Base-by-base conservation (phyloP, 2,888 invertebrate species). In the Ernsta delagoae region DNA sequence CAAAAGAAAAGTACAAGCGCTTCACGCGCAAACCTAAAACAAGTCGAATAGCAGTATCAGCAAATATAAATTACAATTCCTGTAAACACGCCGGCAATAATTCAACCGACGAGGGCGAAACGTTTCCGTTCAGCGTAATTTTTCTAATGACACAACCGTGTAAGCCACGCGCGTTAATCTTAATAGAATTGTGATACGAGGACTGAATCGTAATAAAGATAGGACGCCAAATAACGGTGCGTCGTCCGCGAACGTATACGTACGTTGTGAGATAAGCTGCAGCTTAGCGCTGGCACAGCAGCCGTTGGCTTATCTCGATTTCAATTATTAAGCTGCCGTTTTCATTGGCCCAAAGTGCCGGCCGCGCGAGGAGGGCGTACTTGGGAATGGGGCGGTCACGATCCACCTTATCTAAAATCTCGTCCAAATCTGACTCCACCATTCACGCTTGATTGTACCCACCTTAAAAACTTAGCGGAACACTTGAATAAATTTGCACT, bases 251-350 rank as follows among this genome's bases (percentile, higher is more conserved):
- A 84, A 83, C 87, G 85, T 87, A 87, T 86, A 86, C 87, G 87
- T 88, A 85, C 85, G 83, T 83, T 83, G 83, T 84, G 78, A 88
- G 91, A 92, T 92, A 92, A 92, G 87, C 89, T 84, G 78, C 77
- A 85, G 88, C 88, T 90, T 90, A 88, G 84, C 85, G 86, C 84
- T 82, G 56, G 86, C 86, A 79, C 86, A 86, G 88, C 90, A 89
- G 84, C 85, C 85, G 87, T 87, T 85, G 91, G 87, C 88, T 91
- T 92, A 92, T 92, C 92, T 89, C 87, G 89, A 90, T 90, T 92
- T 91, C 92, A 92, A 92, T 92, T 92, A 92, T 90, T 86, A 90
- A 87, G 86, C 88, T 88, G 83, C 82, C 87, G 86, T 86, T 88
- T 89, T 86, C 91, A 90, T 90, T 90, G 88, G 90, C 82, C 83